A percentile compares a stretch with the other conserved stretches of the same genome.
phyloP scores from a whole-genome alignment of 2,797 vertebrate species.

The Aulostomus chinensis region DNA sequence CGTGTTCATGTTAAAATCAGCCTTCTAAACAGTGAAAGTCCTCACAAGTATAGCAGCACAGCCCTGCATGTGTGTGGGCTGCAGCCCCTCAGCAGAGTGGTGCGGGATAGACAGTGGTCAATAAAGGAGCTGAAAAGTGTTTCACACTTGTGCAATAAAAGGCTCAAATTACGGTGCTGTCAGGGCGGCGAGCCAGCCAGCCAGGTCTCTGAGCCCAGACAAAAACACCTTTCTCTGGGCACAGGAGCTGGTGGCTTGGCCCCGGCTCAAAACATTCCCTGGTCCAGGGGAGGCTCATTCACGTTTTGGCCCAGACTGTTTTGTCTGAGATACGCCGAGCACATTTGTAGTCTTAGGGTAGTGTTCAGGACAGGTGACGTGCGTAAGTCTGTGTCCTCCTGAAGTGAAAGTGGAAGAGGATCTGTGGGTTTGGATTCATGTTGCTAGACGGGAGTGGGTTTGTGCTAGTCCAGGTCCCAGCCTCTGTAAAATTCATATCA shows the following conservation, averaged over 20 bases:
- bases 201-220: conserved; percentile 73
- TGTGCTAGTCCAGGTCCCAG: not conserved
- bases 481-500: conserved; percentile 20
- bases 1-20: not conserved
- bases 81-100: conserved; percentile 52
- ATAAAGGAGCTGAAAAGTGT: conserved; percentile 75
- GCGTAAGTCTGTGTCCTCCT: conserved; percentile 31
- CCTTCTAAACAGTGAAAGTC: conserved; percentile 6
- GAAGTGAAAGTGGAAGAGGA: conserved; percentile 44
- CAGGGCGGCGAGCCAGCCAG: conserved; percentile 51
- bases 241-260: conserved; percentile 72
- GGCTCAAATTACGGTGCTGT: conserved; percentile 74
- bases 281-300: conserved; percentile 63
- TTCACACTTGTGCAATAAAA: conserved; percentile 79
- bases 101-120: conserved; percentile 66
- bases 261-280: conserved; percentile 63
- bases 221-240: conserved; percentile 82
- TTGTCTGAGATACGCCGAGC: conserved; percentile 73
- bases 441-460: conserved; percentile 36
- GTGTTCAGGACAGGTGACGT: conserved; percentile 66
- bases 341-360: conserved; percentile 80
- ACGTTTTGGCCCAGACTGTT: conserved; percentile 74
- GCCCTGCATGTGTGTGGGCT: conserved; percentile 57
- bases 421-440: conserved; percentile 47
- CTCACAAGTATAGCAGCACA: not conserved